phyloP scores from a whole-genome alignment of 2,888 invertebrate species.

The Noctua pronuba region DNA sequence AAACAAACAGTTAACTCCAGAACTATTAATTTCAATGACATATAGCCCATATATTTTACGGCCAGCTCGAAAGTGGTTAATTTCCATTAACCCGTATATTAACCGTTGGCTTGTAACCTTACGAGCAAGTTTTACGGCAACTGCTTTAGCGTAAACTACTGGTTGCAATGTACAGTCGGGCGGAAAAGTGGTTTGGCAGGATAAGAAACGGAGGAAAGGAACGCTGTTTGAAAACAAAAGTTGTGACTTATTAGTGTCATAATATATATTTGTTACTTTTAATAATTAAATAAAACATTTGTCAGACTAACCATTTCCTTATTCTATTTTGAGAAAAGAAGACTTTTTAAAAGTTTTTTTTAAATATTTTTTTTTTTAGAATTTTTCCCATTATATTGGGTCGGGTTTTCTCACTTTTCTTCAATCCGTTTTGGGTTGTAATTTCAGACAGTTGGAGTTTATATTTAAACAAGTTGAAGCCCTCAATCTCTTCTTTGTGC shows the following conservation, averaged over 20 bases:
- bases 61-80: slow-evolving; percentile 61
- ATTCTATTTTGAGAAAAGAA: background rate
- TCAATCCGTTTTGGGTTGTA: background rate
- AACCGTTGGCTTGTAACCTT: slow-evolving; percentile 60
- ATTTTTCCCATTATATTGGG: background rate
- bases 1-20: slow-evolving; percentile 20
- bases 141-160: slow-evolving; percentile 56
- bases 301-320: background rate
- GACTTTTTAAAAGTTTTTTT: too few relatives aligned
- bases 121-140: slow-evolving; percentile 60
- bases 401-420: background rate
- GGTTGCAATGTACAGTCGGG: slow-evolving; percentile 52
- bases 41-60: slow-evolving; percentile 47
- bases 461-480: background rate
- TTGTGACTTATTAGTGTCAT: background rate
- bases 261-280: background rate
- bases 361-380: too few relatives aligned
- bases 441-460: background rate
- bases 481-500: background rate
- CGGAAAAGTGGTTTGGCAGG: slow-evolving; percentile 7
- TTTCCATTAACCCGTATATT: slow-evolving; percentile 66
- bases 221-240: background rate
- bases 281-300: background rate
- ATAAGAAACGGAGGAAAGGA: too few relatives aligned
- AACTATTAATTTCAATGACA: slow-evolving; percentile 44